Conservation (phyloP, 2,113 vertebrate species). For the Syngnathoides biaculeatus region DNA sequence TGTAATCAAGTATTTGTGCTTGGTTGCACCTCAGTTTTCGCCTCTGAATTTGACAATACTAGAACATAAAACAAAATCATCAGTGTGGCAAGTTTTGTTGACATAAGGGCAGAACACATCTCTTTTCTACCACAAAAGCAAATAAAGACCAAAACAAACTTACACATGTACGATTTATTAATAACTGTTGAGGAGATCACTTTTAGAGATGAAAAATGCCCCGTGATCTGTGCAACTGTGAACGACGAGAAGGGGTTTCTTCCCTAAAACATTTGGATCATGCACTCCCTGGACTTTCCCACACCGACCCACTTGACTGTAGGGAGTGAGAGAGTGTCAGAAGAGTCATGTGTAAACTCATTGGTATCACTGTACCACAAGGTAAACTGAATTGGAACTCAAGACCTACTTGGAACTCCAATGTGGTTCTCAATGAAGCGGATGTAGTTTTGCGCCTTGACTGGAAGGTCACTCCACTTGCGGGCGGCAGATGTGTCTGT, state of each 20-base stretch:
- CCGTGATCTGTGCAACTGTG: slow-evolving; percentile 17
- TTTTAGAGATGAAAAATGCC: slow-evolving; percentile 26
- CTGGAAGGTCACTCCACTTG: slow-evolving; percentile 92
- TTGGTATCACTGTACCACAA: neutral
- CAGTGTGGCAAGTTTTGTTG: neutral
- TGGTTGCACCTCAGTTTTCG: neutral
- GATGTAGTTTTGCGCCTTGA: slow-evolving; percentile 93
- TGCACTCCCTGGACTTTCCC: slow-evolving; percentile 95
- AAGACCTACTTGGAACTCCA: slow-evolving; percentile 83
- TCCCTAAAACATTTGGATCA: slow-evolving; percentile 93
- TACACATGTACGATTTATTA: slow-evolving; percentile 39
- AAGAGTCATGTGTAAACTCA: neutral
- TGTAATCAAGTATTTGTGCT: neutral
- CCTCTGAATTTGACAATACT: neutral
- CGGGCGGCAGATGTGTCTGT: slow-evolving; percentile 85
- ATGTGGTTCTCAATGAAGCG: slow-evolving; percentile 95
- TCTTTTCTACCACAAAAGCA: slow-evolving; percentile 7
- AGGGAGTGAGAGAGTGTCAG: slow-evolving; percentile 29
- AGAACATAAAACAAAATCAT: neutral
- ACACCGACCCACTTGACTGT: slow-evolving; percentile 97
- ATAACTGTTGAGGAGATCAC: slow-evolving; percentile 1
- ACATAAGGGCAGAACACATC: neutral
- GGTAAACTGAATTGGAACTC: neutral
- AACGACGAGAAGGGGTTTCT: slow-evolving; percentile 8
- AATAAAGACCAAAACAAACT: neutral